A percentile compares a stretch with the other conserved stretches of the same genome.
Conservation (phyloP, 2,888 invertebrate genomes). For the Lamproptera curius region DNA sequence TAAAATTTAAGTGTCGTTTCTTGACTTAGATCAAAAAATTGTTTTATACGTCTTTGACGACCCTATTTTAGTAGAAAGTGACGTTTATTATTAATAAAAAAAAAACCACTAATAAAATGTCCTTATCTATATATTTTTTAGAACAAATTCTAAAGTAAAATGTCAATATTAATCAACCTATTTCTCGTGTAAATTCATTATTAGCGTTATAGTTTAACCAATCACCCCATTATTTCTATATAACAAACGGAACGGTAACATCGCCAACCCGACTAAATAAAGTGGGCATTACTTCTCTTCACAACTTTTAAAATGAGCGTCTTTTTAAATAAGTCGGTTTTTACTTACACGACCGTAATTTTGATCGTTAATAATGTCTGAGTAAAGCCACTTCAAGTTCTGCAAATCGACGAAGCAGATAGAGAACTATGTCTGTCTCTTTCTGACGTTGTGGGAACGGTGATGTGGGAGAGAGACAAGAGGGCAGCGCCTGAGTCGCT, state of each 20-base stretch:
- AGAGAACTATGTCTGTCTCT: slow-evolving; percentile 43
- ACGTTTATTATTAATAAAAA: too few relatives aligned
- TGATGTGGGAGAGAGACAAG: slow-evolving; percentile 44
- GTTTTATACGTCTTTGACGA: too few relatives aligned
- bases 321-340: slow-evolving; percentile 49
- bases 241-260: slow-evolving; percentile 43
- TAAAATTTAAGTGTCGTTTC: too few relatives aligned
- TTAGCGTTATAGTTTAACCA: slow-evolving; percentile 46
- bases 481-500: slow-evolving; percentile 57
- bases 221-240: slow-evolving; percentile 49
- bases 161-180: slow-evolving; percentile 19
- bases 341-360: slow-evolving; percentile 57
- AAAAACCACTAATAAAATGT: too few relatives aligned
- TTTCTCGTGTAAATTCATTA: slow-evolving; percentile 41
- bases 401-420: slow-evolving; percentile 52
- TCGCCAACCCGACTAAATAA: slow-evolving; percentile 39
- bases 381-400: slow-evolving; percentile 67
- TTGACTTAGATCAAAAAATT: too few relatives aligned
- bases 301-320: slow-evolving; percentile 25
- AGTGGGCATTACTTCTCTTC: slow-evolving; percentile 28
- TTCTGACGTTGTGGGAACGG: slow-evolving; percentile 38
- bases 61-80: too few relatives aligned
- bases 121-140: too few relatives aligned
- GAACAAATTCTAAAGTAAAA: too few relatives aligned
- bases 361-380: slow-evolving; percentile 58